Conservation (phyloP, 2,888 invertebrate species). For the Catotricha subobsoleta region DNA sequence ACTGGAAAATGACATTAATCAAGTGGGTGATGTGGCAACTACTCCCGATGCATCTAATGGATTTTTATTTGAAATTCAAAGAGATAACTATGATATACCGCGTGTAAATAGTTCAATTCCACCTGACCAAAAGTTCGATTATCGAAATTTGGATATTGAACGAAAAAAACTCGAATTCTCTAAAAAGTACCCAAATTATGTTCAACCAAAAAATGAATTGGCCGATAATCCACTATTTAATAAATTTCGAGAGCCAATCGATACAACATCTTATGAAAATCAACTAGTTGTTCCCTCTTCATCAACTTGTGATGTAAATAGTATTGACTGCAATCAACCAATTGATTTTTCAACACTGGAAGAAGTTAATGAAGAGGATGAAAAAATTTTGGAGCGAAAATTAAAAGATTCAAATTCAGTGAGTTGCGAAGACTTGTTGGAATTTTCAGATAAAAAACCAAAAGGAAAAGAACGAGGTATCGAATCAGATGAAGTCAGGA, state of each 20-base stretch:
- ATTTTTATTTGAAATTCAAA: constrained; percentile 28
- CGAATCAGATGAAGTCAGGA: constrained; percentile 80
- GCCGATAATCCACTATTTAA: constrained; percentile 28
- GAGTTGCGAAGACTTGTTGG: constrained; percentile 77
- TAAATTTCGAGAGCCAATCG: constrained; percentile 27
- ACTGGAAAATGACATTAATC: constrained; percentile 24
- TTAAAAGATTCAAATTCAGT: constrained; percentile 51
- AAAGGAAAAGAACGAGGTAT: constrained; percentile 65
- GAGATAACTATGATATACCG: constrained; percentile 25
- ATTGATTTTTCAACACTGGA: no score
- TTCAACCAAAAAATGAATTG: constrained; percentile 18
- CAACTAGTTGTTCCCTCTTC: no score
- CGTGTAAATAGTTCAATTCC: constrained; percentile 11
- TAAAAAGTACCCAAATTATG: constrained; percentile 11
- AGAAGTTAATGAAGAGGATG: constrained; percentile 11
- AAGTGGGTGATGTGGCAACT: constrained; percentile 20
- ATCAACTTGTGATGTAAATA: background rate
- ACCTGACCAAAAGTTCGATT: constrained; percentile 15
- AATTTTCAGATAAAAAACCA: constrained; percentile 71
- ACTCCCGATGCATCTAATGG: constrained; percentile 27
- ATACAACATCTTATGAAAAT: constrained; percentile 10
- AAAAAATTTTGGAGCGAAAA: constrained; percentile 9
- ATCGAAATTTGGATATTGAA: constrained; percentile 23
- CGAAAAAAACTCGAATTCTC: constrained; percentile 16
- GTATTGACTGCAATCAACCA: background rate